Conservation (phyloP, 2,888 invertebrate species). For the Allolobophora icterica region DNA sequence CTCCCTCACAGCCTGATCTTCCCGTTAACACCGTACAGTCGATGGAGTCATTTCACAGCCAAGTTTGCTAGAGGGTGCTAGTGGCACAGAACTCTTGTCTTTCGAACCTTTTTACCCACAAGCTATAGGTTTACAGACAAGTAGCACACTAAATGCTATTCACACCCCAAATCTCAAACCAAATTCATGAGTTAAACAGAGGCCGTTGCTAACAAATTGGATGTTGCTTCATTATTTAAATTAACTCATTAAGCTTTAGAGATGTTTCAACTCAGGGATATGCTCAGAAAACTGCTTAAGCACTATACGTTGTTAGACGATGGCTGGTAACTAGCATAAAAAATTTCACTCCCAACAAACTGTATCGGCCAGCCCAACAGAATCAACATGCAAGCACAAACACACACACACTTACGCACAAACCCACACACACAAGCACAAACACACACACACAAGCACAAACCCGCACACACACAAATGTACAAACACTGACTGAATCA, state of each 20-base stretch:
- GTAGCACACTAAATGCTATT: neutral
- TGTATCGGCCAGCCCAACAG: neutral
- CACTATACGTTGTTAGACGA: neutral
- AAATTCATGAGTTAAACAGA: neutral
- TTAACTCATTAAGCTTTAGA: neutral
- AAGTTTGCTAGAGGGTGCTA: too few species aligned
- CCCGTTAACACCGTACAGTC: too few species aligned
- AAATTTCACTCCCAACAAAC: neutral
- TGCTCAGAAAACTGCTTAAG: neutral
- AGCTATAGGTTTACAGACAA: neutral
- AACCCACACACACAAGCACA: too few species aligned
- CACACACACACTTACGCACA: too few species aligned
- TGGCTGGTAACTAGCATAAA: neutral
- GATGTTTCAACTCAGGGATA: neutral
- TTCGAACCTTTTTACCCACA: too few species aligned
- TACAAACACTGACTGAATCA: too few species aligned
- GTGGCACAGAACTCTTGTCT: too few species aligned
- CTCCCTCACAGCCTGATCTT: too few species aligned
- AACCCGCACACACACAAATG: too few species aligned
- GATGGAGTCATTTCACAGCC: too few species aligned
- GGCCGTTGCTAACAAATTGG: neutral
- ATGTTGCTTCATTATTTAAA: neutral
- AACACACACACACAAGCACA: neutral
- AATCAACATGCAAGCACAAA: neutral
- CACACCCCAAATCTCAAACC: neutral